phyloP scores from a whole-genome alignment of 2,113 vertebrate species.

The Reinhardtius hippoglossoides region DNA sequence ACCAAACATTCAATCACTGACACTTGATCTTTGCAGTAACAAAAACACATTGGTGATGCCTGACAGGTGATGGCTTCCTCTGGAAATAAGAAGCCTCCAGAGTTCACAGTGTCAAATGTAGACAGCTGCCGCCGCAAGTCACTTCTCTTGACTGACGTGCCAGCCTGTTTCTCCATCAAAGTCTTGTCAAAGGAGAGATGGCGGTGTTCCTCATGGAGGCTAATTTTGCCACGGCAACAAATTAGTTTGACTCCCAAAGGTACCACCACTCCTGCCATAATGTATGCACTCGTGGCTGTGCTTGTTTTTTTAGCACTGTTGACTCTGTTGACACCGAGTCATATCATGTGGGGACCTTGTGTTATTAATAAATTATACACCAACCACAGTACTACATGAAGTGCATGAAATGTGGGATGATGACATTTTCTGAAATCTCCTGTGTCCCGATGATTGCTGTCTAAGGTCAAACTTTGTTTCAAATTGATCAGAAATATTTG shows the following conservation, averaged over 20 bases:
- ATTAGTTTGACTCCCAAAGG: constrained; percentile 23
- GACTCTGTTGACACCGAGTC: constrained; percentile 49
- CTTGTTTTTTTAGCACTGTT: constrained; percentile 42
- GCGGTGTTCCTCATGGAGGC: constrained; percentile 14
- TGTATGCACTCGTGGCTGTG: constrained; percentile 5
- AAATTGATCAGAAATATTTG: not conserved
- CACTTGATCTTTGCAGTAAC: constrained; percentile 49
- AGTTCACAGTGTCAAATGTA: constrained; percentile 65
- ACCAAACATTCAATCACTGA: not conserved
- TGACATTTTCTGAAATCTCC: constrained; percentile 61
- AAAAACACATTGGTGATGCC: constrained; percentile 71
- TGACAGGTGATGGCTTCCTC: constrained; percentile 68
- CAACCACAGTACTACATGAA: constrained; percentile 27
- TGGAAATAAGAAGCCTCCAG: constrained; percentile 55
- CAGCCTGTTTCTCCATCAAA: constrained; percentile 45
- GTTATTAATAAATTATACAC: constrained; percentile 54
- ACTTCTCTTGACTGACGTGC: constrained; percentile 41
- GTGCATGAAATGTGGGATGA: constrained; percentile 53
- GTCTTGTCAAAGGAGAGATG: constrained; percentile 35
- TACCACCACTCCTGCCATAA: constrained; percentile 24
- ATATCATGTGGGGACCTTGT: constrained; percentile 13
- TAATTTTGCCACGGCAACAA: constrained; percentile 27
- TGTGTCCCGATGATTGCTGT: constrained; percentile 3
- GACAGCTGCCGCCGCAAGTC: constrained; percentile 62
- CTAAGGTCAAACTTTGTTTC: constrained; percentile 37